Evolutionary conservation across 2,113 vertebrate species (phyloP), one percentile per base, ranked within the genome.

Genomic region (Geococcyx californianus): DNA sequence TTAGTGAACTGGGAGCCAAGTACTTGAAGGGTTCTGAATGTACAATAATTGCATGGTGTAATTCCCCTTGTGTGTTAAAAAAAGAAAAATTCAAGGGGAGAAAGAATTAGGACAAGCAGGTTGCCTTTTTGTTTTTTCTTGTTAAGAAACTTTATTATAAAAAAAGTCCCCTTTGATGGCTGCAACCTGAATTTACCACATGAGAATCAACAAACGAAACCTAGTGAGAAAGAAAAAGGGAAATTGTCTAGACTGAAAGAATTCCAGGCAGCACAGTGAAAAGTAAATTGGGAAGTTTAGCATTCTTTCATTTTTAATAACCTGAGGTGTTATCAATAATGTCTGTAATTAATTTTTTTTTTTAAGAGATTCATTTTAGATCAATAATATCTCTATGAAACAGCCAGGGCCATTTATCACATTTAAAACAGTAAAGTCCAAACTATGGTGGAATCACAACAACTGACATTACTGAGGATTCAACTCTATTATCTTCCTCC

Each of bases 261-360:
- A 55, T 31, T 3, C 3, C 42, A 44, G 20, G 51, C 40, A 87
- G 38, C 29, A 11, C 1, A 7, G 64, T 56, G 63, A 69, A 94
- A 90, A 87, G 68, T 49, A 93, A 92, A 89, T 90, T 78, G 33
- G 29, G 88, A 90, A 64, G 64, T 92, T 94, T 80, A 93, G 29
- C 40, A 68, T 84, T 88, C 59, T 93, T 94, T 95, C 60, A 75
- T 72, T 92, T 97, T 96, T 84, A 96, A 86, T 90, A 92, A 92
- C 47, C 72, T 84, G 55, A 62, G 45, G 47, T 74, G 55, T 84
- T 96, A 88, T 74, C 15, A 20, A 74, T 88, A 70, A 72, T 25
- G 69, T 56, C 56, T 60, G 72, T 54, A 88, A 90, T 91, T 94
- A 91, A 51, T 93, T 92, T 89, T 78, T 93, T 92, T 89, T 78